Base-by-base conservation (phyloP, 2,113 vertebrate genomes). In the Halichoerus grypus region DNA sequence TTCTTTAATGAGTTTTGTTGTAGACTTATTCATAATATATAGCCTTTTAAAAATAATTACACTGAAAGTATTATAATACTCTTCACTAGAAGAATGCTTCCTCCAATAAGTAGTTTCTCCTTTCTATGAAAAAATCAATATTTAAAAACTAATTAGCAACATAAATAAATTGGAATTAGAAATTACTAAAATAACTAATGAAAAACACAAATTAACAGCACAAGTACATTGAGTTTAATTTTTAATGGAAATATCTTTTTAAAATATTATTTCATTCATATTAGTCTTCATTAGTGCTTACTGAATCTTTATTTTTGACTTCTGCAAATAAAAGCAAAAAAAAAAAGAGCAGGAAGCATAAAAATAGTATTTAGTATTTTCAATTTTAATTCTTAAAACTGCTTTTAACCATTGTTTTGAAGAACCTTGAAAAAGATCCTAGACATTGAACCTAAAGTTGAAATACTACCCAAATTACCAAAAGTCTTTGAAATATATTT, bases 401-500 rank as follows among this genome's bases (percentile, higher is more conserved):
- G 2, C 13, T 82, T 94, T 88, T 57, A 88, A 18, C 22, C 22
- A 16, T 94, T 84, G 21, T 81, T 93, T 91, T 77, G 42, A 59
- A 92, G 76, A 72, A 42, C 3, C 46, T 79, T 91, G 84, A 57
- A 71, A 87, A 96, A 88, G 39, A 92, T 81, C 69, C 42, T 94
- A 92, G 80, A 46, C 1, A 1, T 84, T 74, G 59, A 91, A 77
- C 36, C 39, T 51, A 28, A 89, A 86, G n/a, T 87, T 86, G 93
- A 96, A 97, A 95, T 59, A 80, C 46, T 96, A 96, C 65, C 92
- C 84, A 93, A 96, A 95, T 72, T 49, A 67, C 55, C 74, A 81
- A 94, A 92, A 87, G 94, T 95, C 88, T 96, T 88, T 98, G 92
- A 88, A 96, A 96, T 97, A 88, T 96, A 97, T 98, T 98, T 97